Evolutionary conservation across 1,140 invertebrate genomes (phyloP), one percentile per base, ranked within the genome.

Genomic region (Vollenhovia emeryi): DNA sequence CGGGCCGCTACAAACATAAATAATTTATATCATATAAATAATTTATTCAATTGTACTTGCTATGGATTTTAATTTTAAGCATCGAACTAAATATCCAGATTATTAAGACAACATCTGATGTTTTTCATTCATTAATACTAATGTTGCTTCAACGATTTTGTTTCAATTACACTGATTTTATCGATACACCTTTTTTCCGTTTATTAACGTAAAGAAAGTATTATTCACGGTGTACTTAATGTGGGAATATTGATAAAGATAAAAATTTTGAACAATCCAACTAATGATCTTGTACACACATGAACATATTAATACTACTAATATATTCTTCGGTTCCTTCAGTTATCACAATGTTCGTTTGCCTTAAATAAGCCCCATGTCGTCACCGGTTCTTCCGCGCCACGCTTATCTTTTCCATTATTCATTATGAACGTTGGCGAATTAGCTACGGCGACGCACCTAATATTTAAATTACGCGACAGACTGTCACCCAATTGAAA

Each of bases 401-500:
- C 36, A 24, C n/a, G 33, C 36, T 82, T 80, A 79, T 80, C 50
- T 80, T 45, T 30, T 82, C 24, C 50, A 80, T 80, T 80, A 80
- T 82, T 79, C 62, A 79, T 79, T 78, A 69, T 40, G n/a, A 43
- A 68, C 30, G 45, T 36, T 33, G 36, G 36, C 36, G 50, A 82
- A 59, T 82, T 82, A 73, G 24, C 66, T 27, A 71, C 30, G 18
- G 30, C 18, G 45, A 79, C 36, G 78, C 59, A 68, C 45, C 66
- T 80, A 80, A 86, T 84, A 84, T 74, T 83, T 36, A 66, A 83
- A 60, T 48, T 66, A 62, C 9, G 36, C 30, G 43, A 50, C 66
- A 80, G 66, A 82, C 52, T 50, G 43, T 55, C 36, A 79, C n/a
- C 21, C 36, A 82, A 80, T 84, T 64, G 59, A 62, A 78, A 62